These are phyloP conservation scores for Sussaba pulchella DNA, from an alignment of 2,888 invertebrate species.

Conservation along the genomic window DNA sequence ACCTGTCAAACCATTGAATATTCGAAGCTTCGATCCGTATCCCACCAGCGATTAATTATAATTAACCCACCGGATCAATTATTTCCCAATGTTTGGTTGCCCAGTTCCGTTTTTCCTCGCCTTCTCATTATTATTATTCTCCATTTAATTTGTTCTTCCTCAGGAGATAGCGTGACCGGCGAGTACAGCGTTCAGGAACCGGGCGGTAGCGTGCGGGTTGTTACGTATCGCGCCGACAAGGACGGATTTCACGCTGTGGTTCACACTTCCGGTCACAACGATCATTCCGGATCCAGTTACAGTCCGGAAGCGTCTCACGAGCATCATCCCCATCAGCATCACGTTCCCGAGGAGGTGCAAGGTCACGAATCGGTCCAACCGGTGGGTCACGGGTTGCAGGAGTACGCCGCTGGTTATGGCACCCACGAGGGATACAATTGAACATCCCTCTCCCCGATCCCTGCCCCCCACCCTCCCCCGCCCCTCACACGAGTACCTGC, in stretches of 20 bases:
- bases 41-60: no score
- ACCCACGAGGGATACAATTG: conserved; percentile 64
- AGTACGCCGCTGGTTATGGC: conserved; percentile 60
- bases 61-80: no score
- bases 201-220: conserved; percentile 77
- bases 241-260: conserved; percentile 80
- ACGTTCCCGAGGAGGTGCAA: conserved; percentile 44
- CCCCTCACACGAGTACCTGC: conserved; percentile 45
- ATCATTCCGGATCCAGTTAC: conserved; percentile 70
- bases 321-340: conserved; percentile 50
- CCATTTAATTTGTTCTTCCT: not conserved
- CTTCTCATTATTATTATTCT: not conserved
- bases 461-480: not conserved
- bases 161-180: conserved; percentile 76
- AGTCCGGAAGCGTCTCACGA: conserved; percentile 59
- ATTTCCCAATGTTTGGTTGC: no score
- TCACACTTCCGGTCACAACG: conserved; percentile 72
- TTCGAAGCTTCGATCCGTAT: no score
- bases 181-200: conserved; percentile 81
- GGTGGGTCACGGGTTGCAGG: conserved; percentile 52
- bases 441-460: not conserved
- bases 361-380: conserved; percentile 28
- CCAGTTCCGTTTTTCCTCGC: not conserved
- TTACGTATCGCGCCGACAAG: conserved; percentile 79
- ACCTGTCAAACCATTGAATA: no score